These are phyloP conservation scores for Rhea americana DNA, from an alignment of 2,113 vertebrate species.

Conservation along the genomic window DNA sequence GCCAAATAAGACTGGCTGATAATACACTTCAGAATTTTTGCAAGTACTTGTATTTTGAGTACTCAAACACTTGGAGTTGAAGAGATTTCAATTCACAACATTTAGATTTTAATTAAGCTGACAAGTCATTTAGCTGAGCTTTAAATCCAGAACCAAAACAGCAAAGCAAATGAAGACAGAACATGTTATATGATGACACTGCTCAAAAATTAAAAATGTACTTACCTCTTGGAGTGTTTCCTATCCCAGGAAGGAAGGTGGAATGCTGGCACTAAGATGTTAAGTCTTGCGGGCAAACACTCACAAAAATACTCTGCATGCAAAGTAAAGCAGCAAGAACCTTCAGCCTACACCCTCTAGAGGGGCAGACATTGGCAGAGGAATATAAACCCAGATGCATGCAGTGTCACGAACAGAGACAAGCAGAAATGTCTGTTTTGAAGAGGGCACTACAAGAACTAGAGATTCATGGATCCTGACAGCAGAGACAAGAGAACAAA, in stretches of 20 bases:
- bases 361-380: slow-evolving; percentile 11
- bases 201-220: not conserved
- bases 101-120: not conserved
- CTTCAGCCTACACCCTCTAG: slow-evolving; percentile 20
- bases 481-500: slow-evolving; percentile 1
- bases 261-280: not conserved
- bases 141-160: slow-evolving; percentile 32
- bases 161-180: slow-evolving; percentile 55
- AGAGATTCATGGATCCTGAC: not conserved
- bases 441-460: not conserved
- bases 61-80: not conserved
- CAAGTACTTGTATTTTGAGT: not conserved
- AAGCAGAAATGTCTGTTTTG: not conserved
- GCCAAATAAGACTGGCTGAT: not conserved
- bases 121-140: not conserved
- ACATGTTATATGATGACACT: not conserved
- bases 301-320: slow-evolving; percentile 22
- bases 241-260: not conserved
- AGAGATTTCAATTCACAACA: not conserved
- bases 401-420: slow-evolving; percentile 32
- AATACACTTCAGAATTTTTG: not conserved
- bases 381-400: not conserved
- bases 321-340: slow-evolving; percentile 45
- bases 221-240: slow-evolving; percentile 10
- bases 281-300: slow-evolving; percentile 35